These are phyloP conservation scores for Dryobota labecula DNA, from an alignment of 2,888 invertebrate species.

Conservation along the genomic window DNA sequence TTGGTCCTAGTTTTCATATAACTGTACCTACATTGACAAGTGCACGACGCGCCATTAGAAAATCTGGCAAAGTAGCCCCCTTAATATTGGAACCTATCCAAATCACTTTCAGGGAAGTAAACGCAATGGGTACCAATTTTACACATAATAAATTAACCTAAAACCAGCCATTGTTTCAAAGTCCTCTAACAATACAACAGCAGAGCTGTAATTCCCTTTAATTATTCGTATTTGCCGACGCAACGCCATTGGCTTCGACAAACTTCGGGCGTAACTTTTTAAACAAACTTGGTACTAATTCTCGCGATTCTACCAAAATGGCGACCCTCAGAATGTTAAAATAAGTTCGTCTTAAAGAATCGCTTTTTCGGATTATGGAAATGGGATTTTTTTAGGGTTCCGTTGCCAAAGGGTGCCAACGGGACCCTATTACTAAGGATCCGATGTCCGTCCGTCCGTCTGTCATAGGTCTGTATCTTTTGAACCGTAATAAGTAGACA, in stretches of 20 bases:
- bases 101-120: neutral
- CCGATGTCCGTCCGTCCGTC: neutral
- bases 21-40: neutral
- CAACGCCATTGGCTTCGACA: conserved; percentile 33
- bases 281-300: conserved; percentile 58
- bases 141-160: conserved; percentile 30
- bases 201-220: conserved; percentile 42
- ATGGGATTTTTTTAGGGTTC: conserved; percentile 27
- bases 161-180: conserved; percentile 17
- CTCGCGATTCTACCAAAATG: conserved; percentile 43
- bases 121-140: neutral
- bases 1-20: neutral
- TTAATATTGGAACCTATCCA: neutral
- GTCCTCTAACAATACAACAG: conserved; percentile 28
- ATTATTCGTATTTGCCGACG: conserved; percentile 61
- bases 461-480: neutral
- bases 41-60: neutral
- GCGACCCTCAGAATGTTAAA: conserved; percentile 44
- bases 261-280: conserved; percentile 54
- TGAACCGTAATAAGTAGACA: neutral
- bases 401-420: neutral
- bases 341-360: conserved; percentile 54
- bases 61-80: neutral
- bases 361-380: conserved; percentile 56
- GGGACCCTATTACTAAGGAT: neutral